phyloP scores from a whole-genome alignment of 2,797 vertebrate genomes.

The Enteromius paludinosus region DNA sequence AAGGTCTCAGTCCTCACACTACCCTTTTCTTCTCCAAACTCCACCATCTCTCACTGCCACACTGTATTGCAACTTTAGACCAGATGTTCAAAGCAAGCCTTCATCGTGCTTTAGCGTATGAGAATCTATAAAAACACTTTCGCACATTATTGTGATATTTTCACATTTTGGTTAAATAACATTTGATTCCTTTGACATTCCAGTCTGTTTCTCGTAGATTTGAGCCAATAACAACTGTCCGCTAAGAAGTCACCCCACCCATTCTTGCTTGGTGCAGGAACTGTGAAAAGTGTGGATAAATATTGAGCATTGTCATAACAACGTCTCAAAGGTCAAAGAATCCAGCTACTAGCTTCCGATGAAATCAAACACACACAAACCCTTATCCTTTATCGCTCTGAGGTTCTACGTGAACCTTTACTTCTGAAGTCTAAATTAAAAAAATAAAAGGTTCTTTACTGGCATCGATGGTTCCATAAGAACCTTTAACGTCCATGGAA shows the following conservation, averaged over 20 bases:
- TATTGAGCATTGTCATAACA: conserved; percentile 40
- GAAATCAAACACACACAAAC: conserved; percentile 7
- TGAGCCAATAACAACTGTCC: background rate
- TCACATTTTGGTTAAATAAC: conserved; percentile 16
- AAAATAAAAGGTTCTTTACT: background rate
- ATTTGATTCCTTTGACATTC: conserved; percentile 19
- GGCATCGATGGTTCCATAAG: background rate
- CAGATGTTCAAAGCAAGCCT: conserved; percentile 1
- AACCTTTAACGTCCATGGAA: background rate
- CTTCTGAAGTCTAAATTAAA: background rate
- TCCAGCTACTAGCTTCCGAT: background rate
- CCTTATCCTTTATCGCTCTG: conserved; percentile 1
- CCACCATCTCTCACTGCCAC: conserved; percentile 15
- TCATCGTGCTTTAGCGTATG: background rate
- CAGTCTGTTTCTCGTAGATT: background rate
- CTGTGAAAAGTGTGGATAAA: conserved; percentile 36
- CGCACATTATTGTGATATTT: background rate
- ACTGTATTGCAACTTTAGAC: conserved; percentile 4
- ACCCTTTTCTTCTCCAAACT: conserved; percentile 18
- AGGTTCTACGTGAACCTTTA: background rate
- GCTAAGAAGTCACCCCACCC: conserved; percentile 3
- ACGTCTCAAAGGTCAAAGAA: conserved; percentile 20
- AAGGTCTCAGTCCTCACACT: conserved; percentile 37
- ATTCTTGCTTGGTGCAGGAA: background rate
- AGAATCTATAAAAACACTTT: background rate